Evolutionary conservation across 2,888 invertebrate genomes (phyloP), one percentile per base, ranked within the genome.

Genomic region (Dastarcus helophoroides): DNA sequence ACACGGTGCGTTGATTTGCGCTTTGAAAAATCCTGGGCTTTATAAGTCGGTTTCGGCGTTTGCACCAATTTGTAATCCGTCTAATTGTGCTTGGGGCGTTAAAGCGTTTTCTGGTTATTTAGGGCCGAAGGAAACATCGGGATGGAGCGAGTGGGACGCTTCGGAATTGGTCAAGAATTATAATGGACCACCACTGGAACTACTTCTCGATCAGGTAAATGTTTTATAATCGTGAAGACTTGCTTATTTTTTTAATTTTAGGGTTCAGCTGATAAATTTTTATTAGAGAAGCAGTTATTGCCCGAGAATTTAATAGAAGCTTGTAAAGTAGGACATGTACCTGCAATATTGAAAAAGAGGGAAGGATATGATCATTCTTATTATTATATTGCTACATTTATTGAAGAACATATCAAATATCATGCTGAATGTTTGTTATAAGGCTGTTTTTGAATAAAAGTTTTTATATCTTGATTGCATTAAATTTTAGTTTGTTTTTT

Each of bases 321-420:
- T 2, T 81, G 80, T 48, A 73, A 76, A 25, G 69, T 73, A 35
- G 73, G 69, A 9, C 75, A 77, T 31, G 65, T 88, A 10, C 76
- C 78, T 8, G 69, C 79, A 1, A 72, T 79, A 30, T 64, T 79
- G 9, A 76, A 82, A 43, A 65, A 76, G 51, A 70, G 84, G 6
- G 79, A 82, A 41, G 90, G 83, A 9, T 98, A 95, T 54, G 93
- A 97, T 58, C 98, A 98, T 63, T 80, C 88, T 26, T 97, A 95
- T 54, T 95, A 76, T 54, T 94, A 89, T 54, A 83, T 98, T 41
- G 69, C 91, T 1, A 75, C 88, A 0, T 97, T 88, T 59, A 79
- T 98, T 30, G 84, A 76, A 22, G 93, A 97, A 54, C 97, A 98
- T 56, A 73, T 98, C 36, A 73, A 73, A 33, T 89, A 90, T 60